These are phyloP conservation scores for Atherinomorus stipes DNA, from an alignment of 2,113 vertebrate species.

Conservation along the genomic window DNA sequence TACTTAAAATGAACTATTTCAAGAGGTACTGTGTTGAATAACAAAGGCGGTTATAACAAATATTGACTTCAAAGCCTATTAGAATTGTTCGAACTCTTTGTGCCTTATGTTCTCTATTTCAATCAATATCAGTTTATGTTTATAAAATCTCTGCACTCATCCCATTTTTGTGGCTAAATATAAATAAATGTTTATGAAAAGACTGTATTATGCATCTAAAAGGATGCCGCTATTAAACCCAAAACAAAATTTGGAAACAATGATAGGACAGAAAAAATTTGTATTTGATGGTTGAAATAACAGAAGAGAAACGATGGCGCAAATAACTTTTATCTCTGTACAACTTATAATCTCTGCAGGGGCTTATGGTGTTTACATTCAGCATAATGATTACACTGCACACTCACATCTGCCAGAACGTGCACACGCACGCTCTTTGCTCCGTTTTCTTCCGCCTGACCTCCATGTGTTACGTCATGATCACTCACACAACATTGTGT, in stretches of 20 bases:
- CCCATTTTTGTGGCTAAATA: no score
- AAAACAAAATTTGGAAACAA: neutral
- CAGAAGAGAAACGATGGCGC: neutral
- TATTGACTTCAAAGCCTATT: no score
- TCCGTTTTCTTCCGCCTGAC: conserved; percentile 6
- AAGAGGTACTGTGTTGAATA: no score
- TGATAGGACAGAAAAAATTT: conserved; percentile 3
- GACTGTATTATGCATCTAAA: no score
- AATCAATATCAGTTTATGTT: no score
- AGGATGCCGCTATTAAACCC: no score
- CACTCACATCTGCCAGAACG: conserved; percentile 43
- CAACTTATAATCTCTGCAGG: conserved; percentile 15
- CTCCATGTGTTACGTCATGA: conserved; percentile 18
- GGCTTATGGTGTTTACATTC: conserved; percentile 58
- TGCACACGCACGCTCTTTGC: neutral
- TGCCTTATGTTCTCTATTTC: no score
- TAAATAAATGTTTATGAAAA: no score
- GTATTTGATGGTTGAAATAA: neutral
- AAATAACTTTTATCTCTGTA: neutral
- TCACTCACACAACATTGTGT: conserved; percentile 25
- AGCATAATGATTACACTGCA: conserved; percentile 39
- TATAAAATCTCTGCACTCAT: no score
- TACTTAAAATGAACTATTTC: no score
- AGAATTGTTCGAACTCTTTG: no score
- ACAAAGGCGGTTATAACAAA: no score